phyloP scores from a whole-genome alignment of 2,888 invertebrate species.

The Netelia fuscicornis region DNA sequence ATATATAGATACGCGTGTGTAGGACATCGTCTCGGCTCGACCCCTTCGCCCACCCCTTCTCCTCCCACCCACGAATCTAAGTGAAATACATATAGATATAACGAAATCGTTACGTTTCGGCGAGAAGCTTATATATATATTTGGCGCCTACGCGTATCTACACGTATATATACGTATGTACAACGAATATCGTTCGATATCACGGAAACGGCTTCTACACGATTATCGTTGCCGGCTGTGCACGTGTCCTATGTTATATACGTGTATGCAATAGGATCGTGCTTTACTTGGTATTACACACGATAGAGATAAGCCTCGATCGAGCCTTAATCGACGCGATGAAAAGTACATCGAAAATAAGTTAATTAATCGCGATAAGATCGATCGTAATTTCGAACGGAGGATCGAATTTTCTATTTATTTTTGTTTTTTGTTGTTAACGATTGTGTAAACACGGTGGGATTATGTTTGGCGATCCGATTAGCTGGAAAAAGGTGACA shows the following conservation, averaged over 20 bases:
- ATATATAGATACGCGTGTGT: not conserved
- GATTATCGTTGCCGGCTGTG: constrained; percentile 47
- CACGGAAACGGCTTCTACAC: constrained; percentile 29
- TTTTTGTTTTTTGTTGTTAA: not conserved
- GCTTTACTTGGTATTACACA: not conserved
- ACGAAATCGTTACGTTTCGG: constrained; percentile 13
- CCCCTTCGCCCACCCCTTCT: not conserved
- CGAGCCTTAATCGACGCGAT: too few species aligned
- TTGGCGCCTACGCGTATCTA: constrained; percentile 11
- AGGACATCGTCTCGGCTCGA: constrained; percentile 35
- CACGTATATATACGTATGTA: constrained; percentile 12
- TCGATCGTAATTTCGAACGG: too few species aligned
- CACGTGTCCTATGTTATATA: not conserved
- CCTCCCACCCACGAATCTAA: constrained; percentile 24
- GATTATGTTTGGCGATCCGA: constrained; percentile 54
- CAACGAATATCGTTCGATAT: constrained; percentile 57
- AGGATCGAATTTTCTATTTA: too few species aligned
- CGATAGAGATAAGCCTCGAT: too few species aligned
- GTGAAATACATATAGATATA: constrained; percentile 51
- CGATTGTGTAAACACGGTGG: not conserved
- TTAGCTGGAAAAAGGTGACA: constrained; percentile 25
- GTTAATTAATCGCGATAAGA: too few species aligned
- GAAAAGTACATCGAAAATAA: too few species aligned
- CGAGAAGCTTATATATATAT: not conserved
- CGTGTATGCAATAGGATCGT: not conserved